Percentiles rank a stretch among this genome's conserved stretches.
phyloP scores from a whole-genome alignment of 2,113 vertebrate genomes.

The Dendrocopos noguchii region DNA sequence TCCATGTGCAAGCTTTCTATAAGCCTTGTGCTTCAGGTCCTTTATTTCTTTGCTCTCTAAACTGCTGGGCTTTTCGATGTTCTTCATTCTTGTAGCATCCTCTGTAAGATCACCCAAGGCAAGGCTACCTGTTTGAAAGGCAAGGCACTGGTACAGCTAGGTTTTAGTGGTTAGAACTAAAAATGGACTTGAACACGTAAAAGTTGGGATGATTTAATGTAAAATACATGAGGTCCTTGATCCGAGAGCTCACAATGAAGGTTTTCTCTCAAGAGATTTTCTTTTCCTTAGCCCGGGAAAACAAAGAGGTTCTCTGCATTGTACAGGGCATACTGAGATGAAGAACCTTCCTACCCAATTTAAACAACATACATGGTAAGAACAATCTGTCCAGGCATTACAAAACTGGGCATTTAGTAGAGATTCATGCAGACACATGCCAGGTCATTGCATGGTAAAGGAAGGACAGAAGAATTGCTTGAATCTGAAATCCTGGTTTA shows the following conservation, averaged over 20 bases:
- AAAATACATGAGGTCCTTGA: background rate
- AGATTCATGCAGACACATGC: background rate
- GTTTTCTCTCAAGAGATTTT: background rate
- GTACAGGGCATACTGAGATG: background rate
- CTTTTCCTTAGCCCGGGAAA: background rate
- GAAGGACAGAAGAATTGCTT: background rate
- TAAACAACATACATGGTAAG: background rate
- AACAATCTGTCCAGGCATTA: background rate
- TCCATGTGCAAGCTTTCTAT: background rate
- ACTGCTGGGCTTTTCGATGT: background rate
- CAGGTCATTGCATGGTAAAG: background rate
- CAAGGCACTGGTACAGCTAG: background rate
- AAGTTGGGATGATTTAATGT: background rate
- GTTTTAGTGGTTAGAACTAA: background rate
- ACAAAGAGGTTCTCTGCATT: background rate
- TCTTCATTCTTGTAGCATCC: background rate
- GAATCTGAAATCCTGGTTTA: background rate
- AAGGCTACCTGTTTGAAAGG: background rate
- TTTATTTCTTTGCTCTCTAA: background rate
- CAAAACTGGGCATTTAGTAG: background rate
- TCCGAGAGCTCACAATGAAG: rapidly evolving
- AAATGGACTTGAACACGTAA: background rate
- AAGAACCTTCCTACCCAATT: background rate
- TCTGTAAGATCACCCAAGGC: background rate
- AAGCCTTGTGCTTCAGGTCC: background rate